A percentile compares a stretch with the other conserved stretches of the same genome.
Evolutionary conservation across 2,797 vertebrate genomes (phyloP).

Genomic region (Dryobates pubescens): DNA sequence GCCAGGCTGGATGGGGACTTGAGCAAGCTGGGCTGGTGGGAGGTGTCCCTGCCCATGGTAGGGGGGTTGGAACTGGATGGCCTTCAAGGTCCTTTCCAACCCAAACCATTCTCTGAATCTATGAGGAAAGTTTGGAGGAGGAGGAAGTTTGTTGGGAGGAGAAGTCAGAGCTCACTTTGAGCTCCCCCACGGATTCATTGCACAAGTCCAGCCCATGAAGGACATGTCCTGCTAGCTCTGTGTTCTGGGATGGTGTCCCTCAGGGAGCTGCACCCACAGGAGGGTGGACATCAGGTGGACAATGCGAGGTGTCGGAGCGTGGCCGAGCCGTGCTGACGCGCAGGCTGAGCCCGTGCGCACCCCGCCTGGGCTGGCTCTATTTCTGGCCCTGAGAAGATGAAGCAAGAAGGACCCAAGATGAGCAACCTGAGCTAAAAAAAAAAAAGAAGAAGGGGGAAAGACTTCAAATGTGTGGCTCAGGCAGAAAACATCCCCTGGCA

Average conservation of each 20-base stretch:
- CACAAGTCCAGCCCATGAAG: neutral
- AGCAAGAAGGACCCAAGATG: neutral
- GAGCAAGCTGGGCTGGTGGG: too few species aligned
- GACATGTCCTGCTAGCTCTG: fast-evolving
- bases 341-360: slow-evolving; percentile 22
- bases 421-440: neutral
- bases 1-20: too few species aligned
- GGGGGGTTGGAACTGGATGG: too few species aligned
- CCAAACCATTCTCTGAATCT: too few species aligned
- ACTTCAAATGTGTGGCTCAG: neutral
- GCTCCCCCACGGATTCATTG: neutral
- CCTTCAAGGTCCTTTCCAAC: too few species aligned
- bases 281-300: neutral
- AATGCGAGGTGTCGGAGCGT: fast-evolving
- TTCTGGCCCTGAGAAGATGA: slow-evolving; percentile 30
- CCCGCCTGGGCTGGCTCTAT: slow-evolving; percentile 11
- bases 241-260: neutral
- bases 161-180: fast-evolving
- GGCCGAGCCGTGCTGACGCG: neutral
- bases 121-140: too few species aligned
- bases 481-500: neutral
- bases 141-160: too few species aligned
- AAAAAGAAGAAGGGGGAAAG: neutral
- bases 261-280: neutral
- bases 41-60: too few species aligned